Evolutionary conservation across 37 sponge, comb jelly and placozoan species (phyloP).

Genomic region (Amphimedon queenslandica): DNA sequence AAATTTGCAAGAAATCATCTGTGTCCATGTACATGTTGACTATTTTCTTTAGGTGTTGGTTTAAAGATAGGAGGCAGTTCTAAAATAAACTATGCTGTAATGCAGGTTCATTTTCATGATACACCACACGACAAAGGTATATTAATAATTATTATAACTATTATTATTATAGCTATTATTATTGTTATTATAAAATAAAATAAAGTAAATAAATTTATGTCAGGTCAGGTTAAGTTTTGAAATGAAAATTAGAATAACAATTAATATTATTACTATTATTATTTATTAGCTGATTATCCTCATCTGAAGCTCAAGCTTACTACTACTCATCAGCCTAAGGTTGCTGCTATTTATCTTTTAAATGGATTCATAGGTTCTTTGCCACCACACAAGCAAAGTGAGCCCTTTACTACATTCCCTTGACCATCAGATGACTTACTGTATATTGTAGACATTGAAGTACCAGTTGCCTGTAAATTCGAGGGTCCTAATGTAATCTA

Average conservation of each 20-base stretch:
- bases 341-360: conserved; percentile 44
- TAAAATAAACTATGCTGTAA: conserved; percentile 50
- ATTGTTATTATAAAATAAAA: background rate
- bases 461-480: conserved; percentile 28
- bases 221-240: background rate
- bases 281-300: background rate
- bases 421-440: background rate
- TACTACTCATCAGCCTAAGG: conserved; percentile 7
- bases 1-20: too few species aligned
- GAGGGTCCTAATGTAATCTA: conserved; percentile 47
- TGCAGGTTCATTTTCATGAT: conserved; percentile 45
- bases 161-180: background rate
- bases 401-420: background rate
- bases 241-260: background rate
- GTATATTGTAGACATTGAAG: conserved; percentile 11
- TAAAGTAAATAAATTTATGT: background rate
- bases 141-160: background rate
- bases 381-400: background rate
- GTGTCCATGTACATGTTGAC: background rate
- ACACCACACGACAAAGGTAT: background rate
- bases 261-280: background rate
- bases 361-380: conserved; percentile 1
- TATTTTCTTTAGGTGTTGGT: conserved; percentile 62
- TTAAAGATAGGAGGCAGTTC: conserved; percentile 56
- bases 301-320: background rate